Conservation (phyloP, 2,113 vertebrate genomes). For the Riparia riparia region DNA sequence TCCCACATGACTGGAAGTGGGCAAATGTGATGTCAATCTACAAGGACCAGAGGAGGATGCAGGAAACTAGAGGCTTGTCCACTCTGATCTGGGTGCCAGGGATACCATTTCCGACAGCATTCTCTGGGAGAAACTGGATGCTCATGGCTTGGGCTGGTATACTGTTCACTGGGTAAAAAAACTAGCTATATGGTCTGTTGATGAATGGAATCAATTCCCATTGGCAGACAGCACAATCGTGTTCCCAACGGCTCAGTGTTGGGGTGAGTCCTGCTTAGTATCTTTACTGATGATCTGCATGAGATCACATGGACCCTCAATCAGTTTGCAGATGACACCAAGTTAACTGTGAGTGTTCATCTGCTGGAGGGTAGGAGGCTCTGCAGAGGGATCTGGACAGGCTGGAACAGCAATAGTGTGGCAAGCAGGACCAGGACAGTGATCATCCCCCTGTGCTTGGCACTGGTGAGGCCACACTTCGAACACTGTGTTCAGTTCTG, state of each 20-base stretch:
- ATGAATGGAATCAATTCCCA: neutral
- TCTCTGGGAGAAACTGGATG: neutral
- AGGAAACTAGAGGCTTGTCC: neutral
- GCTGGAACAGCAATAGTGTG: rapidly evolving
- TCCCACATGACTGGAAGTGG: neutral
- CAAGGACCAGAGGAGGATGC: neutral
- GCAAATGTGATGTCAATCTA: neutral
- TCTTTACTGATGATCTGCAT: neutral
- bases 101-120: neutral
- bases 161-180: neutral
- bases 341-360: neutral
- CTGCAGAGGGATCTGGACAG: neutral
- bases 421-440: neutral
- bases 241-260: too few relatives aligned
- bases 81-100: neutral
- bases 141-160: neutral
- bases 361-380: neutral
- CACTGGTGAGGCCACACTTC: neutral
- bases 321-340: neutral
- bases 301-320: neutral
- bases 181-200: too few relatives aligned
- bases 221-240: neutral
- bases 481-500: neutral
- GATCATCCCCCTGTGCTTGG: neutral
- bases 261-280: neutral